A percentile compares a stretch with the other conserved stretches of the same genome.
Evolutionary conservation across 2,113 vertebrate species (phyloP).

Genomic region (Piaya cayana): DNA sequence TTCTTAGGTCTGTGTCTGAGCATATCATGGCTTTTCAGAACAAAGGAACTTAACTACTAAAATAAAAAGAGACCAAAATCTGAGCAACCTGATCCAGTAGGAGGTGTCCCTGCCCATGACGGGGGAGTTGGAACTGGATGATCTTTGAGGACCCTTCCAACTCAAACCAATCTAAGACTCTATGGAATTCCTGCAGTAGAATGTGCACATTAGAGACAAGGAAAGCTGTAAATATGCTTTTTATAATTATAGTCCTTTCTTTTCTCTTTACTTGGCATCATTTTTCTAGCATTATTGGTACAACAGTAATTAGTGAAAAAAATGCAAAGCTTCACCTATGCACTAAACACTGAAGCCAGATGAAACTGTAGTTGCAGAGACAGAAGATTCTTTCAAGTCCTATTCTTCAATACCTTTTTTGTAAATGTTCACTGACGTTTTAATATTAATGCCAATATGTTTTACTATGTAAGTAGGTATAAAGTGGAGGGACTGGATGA

Average conservation of each 20-base stretch:
- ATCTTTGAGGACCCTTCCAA: too few relatives aligned
- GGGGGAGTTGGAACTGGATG: too few relatives aligned
- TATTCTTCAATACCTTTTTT: neutral
- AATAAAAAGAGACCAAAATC: neutral
- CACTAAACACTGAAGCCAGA: neutral
- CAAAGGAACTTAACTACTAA: neutral
- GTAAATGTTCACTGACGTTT: neutral
- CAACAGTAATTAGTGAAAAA: neutral
- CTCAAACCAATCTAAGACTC: too few relatives aligned
- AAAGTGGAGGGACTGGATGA: neutral
- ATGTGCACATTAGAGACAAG: neutral
- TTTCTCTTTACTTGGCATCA: neutral
- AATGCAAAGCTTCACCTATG: neutral
- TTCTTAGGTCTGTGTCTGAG: neutral
- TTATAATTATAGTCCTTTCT: neutral
- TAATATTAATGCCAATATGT: neutral
- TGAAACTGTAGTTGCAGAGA: neutral
- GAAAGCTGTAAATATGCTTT: neutral
- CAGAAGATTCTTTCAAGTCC: neutral
- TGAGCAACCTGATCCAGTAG: too few relatives aligned
- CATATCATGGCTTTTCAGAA: neutral
- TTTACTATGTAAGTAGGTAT: neutral
- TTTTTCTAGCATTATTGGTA: neutral
- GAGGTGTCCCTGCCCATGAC: too few relatives aligned
- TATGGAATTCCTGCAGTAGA: neutral